Evolutionary conservation across 2,888 invertebrate genomes (phyloP), one percentile per base, ranked within the genome.

Genomic region (Athripsodes cinereus): DNA sequence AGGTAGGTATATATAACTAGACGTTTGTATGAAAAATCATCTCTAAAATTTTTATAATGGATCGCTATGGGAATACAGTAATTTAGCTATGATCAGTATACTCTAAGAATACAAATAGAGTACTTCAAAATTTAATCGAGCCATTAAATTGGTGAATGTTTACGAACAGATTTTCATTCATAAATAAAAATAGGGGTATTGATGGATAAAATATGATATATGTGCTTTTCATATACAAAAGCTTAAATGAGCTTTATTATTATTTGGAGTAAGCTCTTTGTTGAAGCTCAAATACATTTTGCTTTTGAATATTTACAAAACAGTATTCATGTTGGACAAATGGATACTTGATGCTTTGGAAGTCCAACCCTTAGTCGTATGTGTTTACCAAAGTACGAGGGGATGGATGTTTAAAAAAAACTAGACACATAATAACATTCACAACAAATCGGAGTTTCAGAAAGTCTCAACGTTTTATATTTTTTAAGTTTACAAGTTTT

Each of bases 271-370:
- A 40, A 40, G 40, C 16, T 40, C 40, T 40, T 40, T 40, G 40
- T 40, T 40, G 16, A 40, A 40, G 13, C 40, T 40, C 40, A 40
- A 40, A 40, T 40, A 40, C 13, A 40, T 40, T 40, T 40, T 40
- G 40, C 40, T 40, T 40, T 40, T 40, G 40, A 40, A 40, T 40
- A 40, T 40, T 40, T 40, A 40, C 40, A 40, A 40, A 40, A 40
- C 40, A 8, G 40, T 40, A 40, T 40, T 40, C 40, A 40, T 40
- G 40, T 16, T 5, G 40, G 40, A 40, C 40, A 40, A 40, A 40
- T 40, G 40, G 40, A 40, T 40, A 40, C 40, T 40, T 40, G 40
- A 40, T 40, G 40, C 40, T 13, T 31, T 6, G 6, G 31, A 31
- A 16, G 13, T 40, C 16, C 16, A 40, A 5, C 40, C 40, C 40